phyloP scores from a whole-genome alignment of 2,888 invertebrate genomes.

The Pollenia angustigena region DNA sequence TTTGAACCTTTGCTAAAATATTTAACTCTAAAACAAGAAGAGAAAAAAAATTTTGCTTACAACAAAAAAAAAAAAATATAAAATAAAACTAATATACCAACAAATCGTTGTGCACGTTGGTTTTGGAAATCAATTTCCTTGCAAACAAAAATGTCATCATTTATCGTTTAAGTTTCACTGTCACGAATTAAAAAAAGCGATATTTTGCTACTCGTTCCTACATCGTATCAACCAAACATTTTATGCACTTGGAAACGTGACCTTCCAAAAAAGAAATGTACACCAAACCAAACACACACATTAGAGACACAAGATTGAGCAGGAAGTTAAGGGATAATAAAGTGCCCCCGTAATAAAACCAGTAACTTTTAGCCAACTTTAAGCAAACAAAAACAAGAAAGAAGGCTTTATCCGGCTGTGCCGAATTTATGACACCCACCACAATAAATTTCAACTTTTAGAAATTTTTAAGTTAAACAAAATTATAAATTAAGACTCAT shows the following conservation, averaged over 20 bases:
- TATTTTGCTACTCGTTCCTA: not conserved
- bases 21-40: too few relatives aligned
- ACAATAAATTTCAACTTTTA: too few relatives aligned
- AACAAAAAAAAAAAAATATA: too few relatives aligned
- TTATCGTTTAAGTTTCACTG: conserved; percentile 2
- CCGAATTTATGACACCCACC: too few relatives aligned
- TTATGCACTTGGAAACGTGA: not conserved
- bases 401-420: too few relatives aligned
- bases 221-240: not conserved
- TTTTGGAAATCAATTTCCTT: not conserved
- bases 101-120: not conserved
- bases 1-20: too few relatives aligned
- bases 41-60: too few relatives aligned
- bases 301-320: conserved; percentile 16
- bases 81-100: conserved; percentile 11
- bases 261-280: not conserved
- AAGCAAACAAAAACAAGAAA: too few relatives aligned
- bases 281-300: conserved; percentile 1
- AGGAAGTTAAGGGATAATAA: conserved; percentile 46
- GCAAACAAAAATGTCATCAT: conserved; percentile 13
- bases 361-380: not conserved
- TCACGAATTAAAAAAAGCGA: not conserved
- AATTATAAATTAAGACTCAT: too few relatives aligned
- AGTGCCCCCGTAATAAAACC: not conserved
- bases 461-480: too few relatives aligned